Base-by-base conservation (phyloP, 2,888 invertebrate species). In the Caenorhabditis angaria region DNA sequence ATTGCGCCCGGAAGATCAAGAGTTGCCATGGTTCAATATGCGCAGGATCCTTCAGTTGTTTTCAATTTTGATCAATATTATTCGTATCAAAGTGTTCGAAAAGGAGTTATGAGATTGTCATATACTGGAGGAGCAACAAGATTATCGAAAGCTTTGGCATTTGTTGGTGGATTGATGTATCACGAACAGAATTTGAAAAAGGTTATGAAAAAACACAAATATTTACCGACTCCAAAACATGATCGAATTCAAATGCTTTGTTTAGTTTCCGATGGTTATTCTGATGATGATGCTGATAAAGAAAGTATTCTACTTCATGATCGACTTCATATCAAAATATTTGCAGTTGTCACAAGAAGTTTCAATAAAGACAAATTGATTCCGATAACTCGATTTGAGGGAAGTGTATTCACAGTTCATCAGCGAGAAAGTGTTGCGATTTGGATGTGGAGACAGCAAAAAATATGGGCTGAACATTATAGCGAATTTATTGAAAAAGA, bases 111-210 rank as follows among this genome's bases (percentile, higher is more conserved):
- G 58, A 68, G 83, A 56, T 80, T 86, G 65, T 82, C 84, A 1
- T 86, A 86, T 67, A 73, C 81, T 24, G 86, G 86, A n/a, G 84
- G 85, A 2, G 71, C 85, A 4, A 86, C 86, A 2, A 83, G 80
- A 70, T 70, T 86, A 3, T 83, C 84, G 2, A 85, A 85, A 68
- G 86, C 86, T 0, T 74, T 86, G 14, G 72, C 77, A 6, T 86
- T 86, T 48, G 82, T 82, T 18, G 84, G 84, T 8, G 85, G 85
- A 22, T 61, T 86, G 1, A 74, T 86, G 47, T 83, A 82, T 56
- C 83, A 84, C 51, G 85, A 86, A 56, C 85, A 85, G 65, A 85
- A 84, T 70, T 60, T 83, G 78, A 82, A 82, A 66, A 71, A 77
- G 18, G 72, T 68, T 14, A 65, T 65, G 20, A 73, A 76, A 51